Conservation (phyloP, 2,113 vertebrate species). For the Pachyramphus minor region DNA sequence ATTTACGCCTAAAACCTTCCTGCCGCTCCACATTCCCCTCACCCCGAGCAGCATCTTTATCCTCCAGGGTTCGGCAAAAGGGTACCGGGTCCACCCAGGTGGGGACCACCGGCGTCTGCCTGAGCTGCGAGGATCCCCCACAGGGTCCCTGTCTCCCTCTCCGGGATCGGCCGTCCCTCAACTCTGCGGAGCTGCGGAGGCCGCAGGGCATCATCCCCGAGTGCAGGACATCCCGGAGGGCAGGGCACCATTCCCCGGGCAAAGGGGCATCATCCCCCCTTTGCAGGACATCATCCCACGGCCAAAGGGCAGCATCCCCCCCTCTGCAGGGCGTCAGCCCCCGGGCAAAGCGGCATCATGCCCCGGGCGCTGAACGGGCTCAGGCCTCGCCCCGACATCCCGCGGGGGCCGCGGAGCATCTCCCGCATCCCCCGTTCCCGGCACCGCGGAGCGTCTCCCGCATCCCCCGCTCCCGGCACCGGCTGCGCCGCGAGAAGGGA, state of each 20-base stretch:
- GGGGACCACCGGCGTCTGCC: neutral
- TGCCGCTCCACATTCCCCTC: neutral
- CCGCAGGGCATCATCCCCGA: neutral
- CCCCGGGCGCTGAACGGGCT: neutral
- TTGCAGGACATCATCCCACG: no score
- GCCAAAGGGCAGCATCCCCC: no score
- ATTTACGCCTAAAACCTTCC: accelerated
- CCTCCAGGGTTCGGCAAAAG: accelerated
- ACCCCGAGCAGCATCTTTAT: neutral
- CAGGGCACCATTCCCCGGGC: neutral
- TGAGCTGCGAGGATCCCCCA: accelerated
- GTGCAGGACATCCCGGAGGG: accelerated
- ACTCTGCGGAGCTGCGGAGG: neutral
- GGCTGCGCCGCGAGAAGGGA: neutral
- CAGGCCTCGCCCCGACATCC: neutral
- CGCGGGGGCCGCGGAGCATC: neutral
- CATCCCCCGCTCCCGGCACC: neutral
- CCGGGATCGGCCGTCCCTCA: neutral
- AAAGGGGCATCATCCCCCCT: neutral
- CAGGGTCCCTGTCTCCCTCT: neutral
- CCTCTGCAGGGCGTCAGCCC: no score
- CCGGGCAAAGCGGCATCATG: neutral
- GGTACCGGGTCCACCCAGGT: neutral
- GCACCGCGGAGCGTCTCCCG: neutral
- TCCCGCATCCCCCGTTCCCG: neutral